phyloP scores from a whole-genome alignment of 2,797 vertebrate species.

The Enteromius treurensis region DNA sequence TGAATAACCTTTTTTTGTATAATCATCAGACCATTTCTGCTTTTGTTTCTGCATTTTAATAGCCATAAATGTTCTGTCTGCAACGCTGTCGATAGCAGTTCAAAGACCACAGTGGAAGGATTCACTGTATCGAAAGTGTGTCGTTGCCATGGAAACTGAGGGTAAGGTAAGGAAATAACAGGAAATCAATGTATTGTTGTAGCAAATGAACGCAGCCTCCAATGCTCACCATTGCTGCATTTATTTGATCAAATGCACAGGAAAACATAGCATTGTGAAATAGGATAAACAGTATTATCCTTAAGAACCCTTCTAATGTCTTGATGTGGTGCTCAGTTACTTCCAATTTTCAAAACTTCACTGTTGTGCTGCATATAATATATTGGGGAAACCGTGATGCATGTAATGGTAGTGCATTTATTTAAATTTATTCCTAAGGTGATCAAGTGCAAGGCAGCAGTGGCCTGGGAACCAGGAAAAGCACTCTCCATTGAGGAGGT shows the following conservation, averaged over 20 bases:
- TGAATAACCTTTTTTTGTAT: not conserved
- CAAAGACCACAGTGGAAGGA: not conserved
- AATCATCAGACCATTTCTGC: not conserved
- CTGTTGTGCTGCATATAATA: not conserved
- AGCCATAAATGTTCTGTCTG: not conserved
- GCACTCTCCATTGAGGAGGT: constrained; percentile 82
- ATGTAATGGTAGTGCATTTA: not conserved
- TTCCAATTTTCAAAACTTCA: not conserved
- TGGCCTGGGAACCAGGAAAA: constrained; percentile 85
- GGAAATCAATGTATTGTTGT: not conserved
- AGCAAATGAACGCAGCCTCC: not conserved
- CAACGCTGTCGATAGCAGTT: not conserved
- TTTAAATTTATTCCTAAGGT: constrained; percentile 66
- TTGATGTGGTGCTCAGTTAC: not conserved
- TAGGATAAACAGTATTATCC: not conserved
- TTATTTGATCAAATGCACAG: not conserved
- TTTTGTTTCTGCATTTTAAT: not conserved
- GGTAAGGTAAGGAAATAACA: constrained; percentile 33
- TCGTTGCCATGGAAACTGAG: constrained; percentile 48
- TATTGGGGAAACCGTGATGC: not conserved
- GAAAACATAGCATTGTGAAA: not conserved
- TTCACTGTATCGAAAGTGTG: not conserved
- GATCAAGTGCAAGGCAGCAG: constrained; percentile 83
- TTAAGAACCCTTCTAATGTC: not conserved
- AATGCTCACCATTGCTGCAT: not conserved